phyloP scores from a whole-genome alignment of 2,888 invertebrate genomes.

The Lithophane semibrunnea region DNA sequence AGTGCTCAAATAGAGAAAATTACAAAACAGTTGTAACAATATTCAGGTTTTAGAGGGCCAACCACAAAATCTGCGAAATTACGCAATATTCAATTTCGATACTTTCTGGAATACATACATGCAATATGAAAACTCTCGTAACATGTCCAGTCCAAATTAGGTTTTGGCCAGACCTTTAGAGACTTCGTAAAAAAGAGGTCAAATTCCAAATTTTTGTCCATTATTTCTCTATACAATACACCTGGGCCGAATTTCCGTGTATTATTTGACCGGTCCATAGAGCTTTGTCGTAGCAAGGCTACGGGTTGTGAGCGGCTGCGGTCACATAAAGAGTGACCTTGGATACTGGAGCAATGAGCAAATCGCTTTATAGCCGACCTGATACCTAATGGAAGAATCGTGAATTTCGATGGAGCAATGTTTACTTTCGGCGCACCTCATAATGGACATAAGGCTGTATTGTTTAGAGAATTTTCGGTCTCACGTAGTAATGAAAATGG shows the following conservation, averaged over 20 bases:
- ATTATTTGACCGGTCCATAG: conserved; percentile 61
- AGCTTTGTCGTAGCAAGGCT: conserved; percentile 66
- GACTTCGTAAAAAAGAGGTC: conserved; percentile 21
- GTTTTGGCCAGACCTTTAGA: conserved; percentile 1
- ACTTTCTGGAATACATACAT: not conserved
- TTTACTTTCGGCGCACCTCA: conserved; percentile 62
- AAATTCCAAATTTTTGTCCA: conserved; percentile 38
- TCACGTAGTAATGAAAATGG: conserved; percentile 32
- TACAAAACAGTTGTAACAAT: not conserved
- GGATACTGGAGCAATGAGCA: conserved; percentile 66
- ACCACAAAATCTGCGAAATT: not conserved
- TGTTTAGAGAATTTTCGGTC: conserved; percentile 45
- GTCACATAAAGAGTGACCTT: conserved; percentile 68
- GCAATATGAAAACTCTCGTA: not conserved
- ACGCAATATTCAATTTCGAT: conserved; percentile 1
- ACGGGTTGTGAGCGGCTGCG: conserved; percentile 61
- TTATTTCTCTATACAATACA: conserved; percentile 50
- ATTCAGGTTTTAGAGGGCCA: not conserved
- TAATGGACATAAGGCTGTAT: conserved; percentile 46
- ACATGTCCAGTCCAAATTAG: conserved; percentile 3
- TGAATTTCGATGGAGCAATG: conserved; percentile 72
- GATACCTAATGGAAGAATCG: conserved; percentile 72
- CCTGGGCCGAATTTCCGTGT: conserved; percentile 53
- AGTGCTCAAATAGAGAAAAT: not conserved
- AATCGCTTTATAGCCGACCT: conserved; percentile 61